Evolutionary conservation across 2,888 invertebrate genomes (phyloP), one percentile per base, ranked within the genome.

Genomic region (Eristalis pertinax): DNA sequence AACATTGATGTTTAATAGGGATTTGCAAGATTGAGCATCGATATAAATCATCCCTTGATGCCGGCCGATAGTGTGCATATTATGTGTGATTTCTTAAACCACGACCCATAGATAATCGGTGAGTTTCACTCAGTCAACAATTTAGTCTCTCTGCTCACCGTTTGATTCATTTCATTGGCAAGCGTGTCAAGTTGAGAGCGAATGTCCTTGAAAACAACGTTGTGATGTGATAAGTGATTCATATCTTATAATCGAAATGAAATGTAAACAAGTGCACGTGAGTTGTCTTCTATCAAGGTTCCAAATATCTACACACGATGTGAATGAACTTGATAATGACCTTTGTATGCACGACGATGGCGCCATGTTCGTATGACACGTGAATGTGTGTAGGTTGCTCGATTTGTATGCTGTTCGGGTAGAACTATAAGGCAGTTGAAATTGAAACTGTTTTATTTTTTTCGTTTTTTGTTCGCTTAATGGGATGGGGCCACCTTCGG

Each of bases 301-400:
- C 19, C 0, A 32, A 8, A 32, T 15, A n/a, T 29, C 4, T 5
- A 68, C 15, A 68, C 15, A 19, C 50, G n/a, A 19, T 68, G 7
- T 32, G 29, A 68, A 50, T 68, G 50, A 68, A 50, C n/a, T 68
- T 50, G 43, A 19, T 68, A 50, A 68, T 26, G 32, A 50, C 43
- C 11, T 32, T 68, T 29, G 19, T 68, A 50, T 19, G 26, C 10
- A 15, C 26, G 26, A n/a, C 8, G 29, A 19, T 68, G 50, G 32
- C 50, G 8, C 19, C 50, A 19, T 19, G n/a, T 8, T 50, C 8
- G 19, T 19, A 19, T 8, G 50, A 50, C 5, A 43, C n/a, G 1
- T 50, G 50, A 19, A 19, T 8, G 19, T 19, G 4, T n/a, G 8
- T 19, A 19, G 10, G 50, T 19, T 2, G 19, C 50, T 8, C 19